Evolutionary conservation across 1,140 invertebrate genomes (phyloP), one percentile per base, ranked within the genome.

Genomic region (Meteorus sp.): DNA sequence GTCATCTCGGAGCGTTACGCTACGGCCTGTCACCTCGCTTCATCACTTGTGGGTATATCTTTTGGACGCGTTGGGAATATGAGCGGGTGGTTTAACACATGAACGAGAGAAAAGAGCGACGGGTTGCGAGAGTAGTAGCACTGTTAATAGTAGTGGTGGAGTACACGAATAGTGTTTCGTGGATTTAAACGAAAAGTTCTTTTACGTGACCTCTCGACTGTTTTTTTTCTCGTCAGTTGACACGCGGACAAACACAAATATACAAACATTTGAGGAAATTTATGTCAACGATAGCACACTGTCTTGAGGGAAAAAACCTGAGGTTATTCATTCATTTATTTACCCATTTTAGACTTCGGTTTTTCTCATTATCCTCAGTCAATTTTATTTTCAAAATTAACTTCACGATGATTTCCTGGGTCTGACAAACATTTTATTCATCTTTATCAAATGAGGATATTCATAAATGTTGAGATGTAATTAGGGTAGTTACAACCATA

Each of bases 11-110:
- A 23, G 35, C 20, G 43, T 19, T 15, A 31, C 13, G 44, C 25
- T 27, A 35, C 43, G 48, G 45, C n/a, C 33, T 55, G 57, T 60
- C 58, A 55, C 41, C 53, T 54, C 37, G 35, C 43, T 55, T 54
- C 58, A 57, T 60, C 33, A 56, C 29, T 48, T 54, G 15, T n/a
- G 45, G 51, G 48, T 63, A 64, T 63, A 69, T 72, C 48, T 65
- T 62, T 56, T 9, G 55, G 55, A 68, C 64, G 65, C 68, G 68
- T 39, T 22, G 7, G 33, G 65, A 71, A 72, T 72, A 63, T 69
- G 65, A 66, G 62, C 59, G 50, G 25, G 15, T 22, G 15, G 37
- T 54, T 62, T 57, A 59, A 43, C 60, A 35, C 31, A n/a, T n/a
- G n/a, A n/a, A n/a, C n/a, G n/a, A n/a, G n/a, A n/a, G 31, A 44